Conservation (phyloP, 2,888 invertebrate genomes). For the Selenia dentaria region DNA sequence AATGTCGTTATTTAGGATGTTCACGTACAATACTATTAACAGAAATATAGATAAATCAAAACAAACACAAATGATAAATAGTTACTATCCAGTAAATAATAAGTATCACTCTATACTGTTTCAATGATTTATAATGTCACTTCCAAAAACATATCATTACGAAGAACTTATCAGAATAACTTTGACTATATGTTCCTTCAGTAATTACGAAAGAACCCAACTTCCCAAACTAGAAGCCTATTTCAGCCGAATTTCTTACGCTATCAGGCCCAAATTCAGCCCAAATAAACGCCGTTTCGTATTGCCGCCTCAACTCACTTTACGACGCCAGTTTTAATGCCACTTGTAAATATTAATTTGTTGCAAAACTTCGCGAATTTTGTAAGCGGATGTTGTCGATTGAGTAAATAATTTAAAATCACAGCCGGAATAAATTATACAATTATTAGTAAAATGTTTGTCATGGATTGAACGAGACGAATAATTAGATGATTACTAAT, state of each 20-base stretch:
- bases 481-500: too few relatives aligned
- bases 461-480: conserved; percentile 2
- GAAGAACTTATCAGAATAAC: too few relatives aligned
- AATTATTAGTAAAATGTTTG: conserved; percentile 27
- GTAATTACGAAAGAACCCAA: too few relatives aligned
- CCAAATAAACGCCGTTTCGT: conserved; percentile 38
- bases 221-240: background rate
- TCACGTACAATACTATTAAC: too few relatives aligned
- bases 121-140: too few relatives aligned
- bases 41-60: too few relatives aligned
- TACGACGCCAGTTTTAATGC: conserved; percentile 39
- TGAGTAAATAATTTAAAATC: conserved; percentile 30
- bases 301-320: conserved; percentile 31
- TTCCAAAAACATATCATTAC: too few relatives aligned
- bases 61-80: too few relatives aligned
- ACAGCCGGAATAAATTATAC: conserved; percentile 30
- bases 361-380: conserved; percentile 37
- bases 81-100: too few relatives aligned
- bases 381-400: conserved; percentile 34
- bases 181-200: too few relatives aligned
- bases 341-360: conserved; percentile 46
- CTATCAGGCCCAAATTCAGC: conserved; percentile 16
- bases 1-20: too few relatives aligned
- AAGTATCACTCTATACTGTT: too few relatives aligned
- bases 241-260: background rate